Evolutionary conservation across 2,888 invertebrate genomes (phyloP).

Genomic region (Neelides folsomi): DNA sequence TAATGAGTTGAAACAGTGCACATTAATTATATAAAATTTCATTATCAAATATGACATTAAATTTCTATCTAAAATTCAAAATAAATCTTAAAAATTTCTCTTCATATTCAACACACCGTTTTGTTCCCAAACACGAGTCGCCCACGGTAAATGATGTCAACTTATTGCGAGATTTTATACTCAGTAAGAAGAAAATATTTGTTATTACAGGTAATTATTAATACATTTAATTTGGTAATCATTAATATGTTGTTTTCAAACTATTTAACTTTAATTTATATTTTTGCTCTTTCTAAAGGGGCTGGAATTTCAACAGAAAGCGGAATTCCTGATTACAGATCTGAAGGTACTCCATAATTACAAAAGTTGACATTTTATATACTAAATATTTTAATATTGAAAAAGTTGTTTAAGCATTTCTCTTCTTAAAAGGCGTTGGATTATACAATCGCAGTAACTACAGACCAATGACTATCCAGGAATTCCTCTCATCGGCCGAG

Average conservation of each 20-base stretch:
- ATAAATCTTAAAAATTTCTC: too few relatives aligned
- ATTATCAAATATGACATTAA: too few relatives aligned
- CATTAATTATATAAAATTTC: too few relatives aligned
- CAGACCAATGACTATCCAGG: conserved; percentile 72
- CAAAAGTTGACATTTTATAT: too few relatives aligned
- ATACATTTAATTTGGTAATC: neutral
- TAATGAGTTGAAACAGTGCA: too few relatives aligned
- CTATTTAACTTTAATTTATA: neutral
- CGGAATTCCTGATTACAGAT: conserved; percentile 89
- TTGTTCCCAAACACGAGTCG: conserved; percentile 63
- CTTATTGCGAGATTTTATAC: conserved; percentile 49
- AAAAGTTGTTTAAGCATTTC: too few relatives aligned
- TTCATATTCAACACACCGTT: conserved; percentile 34
- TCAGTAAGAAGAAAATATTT: conserved; percentile 43
- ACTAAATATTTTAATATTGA: too few relatives aligned
- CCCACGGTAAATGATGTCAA: conserved; percentile 48
- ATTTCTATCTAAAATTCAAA: too few relatives aligned
- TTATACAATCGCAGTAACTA: conserved; percentile 72
- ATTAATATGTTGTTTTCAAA: neutral
- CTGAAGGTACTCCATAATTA: too few relatives aligned
- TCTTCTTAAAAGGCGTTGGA: conserved; percentile 77
- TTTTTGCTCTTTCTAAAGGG: conserved; percentile 51
- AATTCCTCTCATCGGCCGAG: conserved; percentile 57
- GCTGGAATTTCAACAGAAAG: conserved; percentile 96
- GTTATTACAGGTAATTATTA: conserved; percentile 23